Conservation (phyloP, 2,797 vertebrate species). For the Silurus lanzhouensis region DNA sequence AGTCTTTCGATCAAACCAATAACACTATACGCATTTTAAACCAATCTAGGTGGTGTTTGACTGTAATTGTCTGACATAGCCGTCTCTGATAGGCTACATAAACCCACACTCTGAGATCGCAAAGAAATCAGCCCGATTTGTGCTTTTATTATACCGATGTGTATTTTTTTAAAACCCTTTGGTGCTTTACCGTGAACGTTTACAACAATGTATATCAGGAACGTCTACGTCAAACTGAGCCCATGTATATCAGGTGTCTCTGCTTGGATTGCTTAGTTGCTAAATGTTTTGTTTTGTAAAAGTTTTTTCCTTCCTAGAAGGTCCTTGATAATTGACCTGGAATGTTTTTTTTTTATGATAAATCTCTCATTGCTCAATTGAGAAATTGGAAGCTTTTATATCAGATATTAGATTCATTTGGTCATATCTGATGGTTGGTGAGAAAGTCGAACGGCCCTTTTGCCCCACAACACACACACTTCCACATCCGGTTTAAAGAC, state of each 20-base stretch:
- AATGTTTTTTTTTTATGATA: conserved; percentile 2
- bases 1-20: background rate
- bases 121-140: background rate
- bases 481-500: conserved; percentile 15
- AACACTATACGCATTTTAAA: background rate
- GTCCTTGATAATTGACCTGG: background rate
- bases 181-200: background rate
- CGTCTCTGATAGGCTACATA: background rate
- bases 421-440: background rate
- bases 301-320: background rate
- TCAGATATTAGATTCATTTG: conserved; percentile 28
- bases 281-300: background rate
- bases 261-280: background rate
- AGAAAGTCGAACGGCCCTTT: conserved; percentile 15
- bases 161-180: background rate
- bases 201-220: background rate
- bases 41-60: background rate
- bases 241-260: background rate
- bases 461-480: background rate
- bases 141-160: background rate
- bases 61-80: background rate
- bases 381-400: conserved; percentile 20
- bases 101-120: background rate
- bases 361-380: background rate
- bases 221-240: too few species aligned